Percentiles rank a stretch among this genome's conserved stretches.
Evolutionary conservation across 2,888 invertebrate species (phyloP).

Genomic region (Blera fallax): DNA sequence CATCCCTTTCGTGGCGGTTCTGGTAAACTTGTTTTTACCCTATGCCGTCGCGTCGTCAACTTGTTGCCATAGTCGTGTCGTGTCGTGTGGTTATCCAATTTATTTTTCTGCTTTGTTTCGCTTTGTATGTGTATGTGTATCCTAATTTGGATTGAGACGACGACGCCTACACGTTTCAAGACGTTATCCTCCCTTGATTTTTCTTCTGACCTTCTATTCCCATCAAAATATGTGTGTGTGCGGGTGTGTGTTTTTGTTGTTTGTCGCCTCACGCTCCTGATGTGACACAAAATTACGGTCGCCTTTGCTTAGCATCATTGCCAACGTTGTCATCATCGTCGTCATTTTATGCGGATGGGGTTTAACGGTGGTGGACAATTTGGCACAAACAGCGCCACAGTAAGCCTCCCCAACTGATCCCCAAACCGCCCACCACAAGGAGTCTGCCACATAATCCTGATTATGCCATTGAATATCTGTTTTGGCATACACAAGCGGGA

Average conservation of each 20-base stretch:
- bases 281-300: conserved; percentile 58
- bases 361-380: conserved; percentile 13
- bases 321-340: conserved; percentile 1
- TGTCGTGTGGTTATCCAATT: conserved; percentile 54
- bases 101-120: conserved; percentile 39
- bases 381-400: conserved; percentile 35
- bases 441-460: conserved; percentile 48
- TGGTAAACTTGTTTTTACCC: background rate
- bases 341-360: background rate
- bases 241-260: background rate
- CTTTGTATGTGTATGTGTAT: background rate
- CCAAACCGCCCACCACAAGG: background rate
- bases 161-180: conserved; percentile 40
- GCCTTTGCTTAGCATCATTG: conserved; percentile 32
- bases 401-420: background rate
- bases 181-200: conserved; percentile 14
- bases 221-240: background rate
- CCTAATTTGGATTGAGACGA: conserved; percentile 25
- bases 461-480: conserved; percentile 63
- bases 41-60: conserved; percentile 32
- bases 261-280: conserved; percentile 4
- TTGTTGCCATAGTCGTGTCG: conserved; percentile 52
- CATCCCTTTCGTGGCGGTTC: background rate
- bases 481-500: conserved; percentile 11
- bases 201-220: background rate